Evolutionary conservation across 2,113 vertebrate genomes (phyloP).

Genomic region (Clarias gariepinus): DNA sequence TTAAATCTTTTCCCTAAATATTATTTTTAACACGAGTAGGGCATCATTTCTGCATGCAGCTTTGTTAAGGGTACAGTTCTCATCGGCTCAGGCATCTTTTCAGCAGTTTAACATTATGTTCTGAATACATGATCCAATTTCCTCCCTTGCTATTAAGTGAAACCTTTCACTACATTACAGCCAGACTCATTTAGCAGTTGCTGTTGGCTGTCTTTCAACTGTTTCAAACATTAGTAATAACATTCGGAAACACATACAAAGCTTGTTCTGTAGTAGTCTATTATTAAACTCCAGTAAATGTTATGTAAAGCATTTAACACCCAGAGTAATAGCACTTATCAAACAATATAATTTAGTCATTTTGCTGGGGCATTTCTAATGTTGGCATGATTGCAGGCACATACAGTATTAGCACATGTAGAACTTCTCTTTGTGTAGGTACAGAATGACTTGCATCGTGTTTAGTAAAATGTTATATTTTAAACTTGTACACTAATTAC

Average conservation of each 20-base stretch:
- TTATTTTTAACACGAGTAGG: neutral
- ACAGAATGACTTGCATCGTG: neutral
- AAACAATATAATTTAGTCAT: conserved; percentile 42
- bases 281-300: conserved; percentile 19
- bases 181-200: neutral
- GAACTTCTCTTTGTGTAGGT: neutral
- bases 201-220: conserved; percentile 3
- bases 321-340: conserved; percentile 31
- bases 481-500: neutral
- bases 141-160: conserved; percentile 17
- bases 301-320: conserved; percentile 23
- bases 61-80: neutral
- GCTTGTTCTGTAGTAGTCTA: conserved; percentile 21
- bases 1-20: neutral
- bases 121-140: conserved; percentile 30
- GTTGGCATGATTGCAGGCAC: neutral
- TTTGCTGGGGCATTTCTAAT: neutral
- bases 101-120: conserved; percentile 1
- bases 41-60: neutral
- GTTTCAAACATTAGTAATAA: conserved; percentile 35
- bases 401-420: neutral
- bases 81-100: conserved; percentile 65
- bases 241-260: neutral
- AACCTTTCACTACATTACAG: conserved; percentile 16
- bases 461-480: neutral